Evolutionary conservation across 2,113 vertebrate genomes (phyloP).

Genomic region (Psilopsiagon aurifrons): DNA sequence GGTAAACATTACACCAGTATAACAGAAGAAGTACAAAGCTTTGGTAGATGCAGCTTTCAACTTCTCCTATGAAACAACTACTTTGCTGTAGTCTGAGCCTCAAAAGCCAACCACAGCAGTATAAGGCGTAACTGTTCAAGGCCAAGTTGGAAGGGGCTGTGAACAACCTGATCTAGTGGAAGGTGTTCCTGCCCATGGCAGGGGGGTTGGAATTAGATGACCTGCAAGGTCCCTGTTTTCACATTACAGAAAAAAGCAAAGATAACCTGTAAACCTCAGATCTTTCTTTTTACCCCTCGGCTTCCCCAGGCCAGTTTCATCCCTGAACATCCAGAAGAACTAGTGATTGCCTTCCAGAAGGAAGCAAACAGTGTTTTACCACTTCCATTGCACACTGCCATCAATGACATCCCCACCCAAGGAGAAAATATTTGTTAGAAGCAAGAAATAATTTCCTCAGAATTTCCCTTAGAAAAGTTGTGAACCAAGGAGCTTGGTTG

Average conservation of each 20-base stretch:
- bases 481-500: not conserved
- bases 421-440: not conserved
- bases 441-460: not conserved
- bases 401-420: rapidly evolving
- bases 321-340: not conserved
- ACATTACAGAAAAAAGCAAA: not conserved
- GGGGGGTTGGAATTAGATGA: not conserved
- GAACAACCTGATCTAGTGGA: not conserved
- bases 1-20: not conserved
- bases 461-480: not conserved
- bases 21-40: not conserved
- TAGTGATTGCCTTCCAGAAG: not conserved
- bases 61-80: not conserved
- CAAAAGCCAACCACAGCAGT: not conserved
- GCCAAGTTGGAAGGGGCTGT: not conserved
- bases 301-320: not conserved
- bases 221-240: not conserved
- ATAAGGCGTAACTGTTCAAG: not conserved
- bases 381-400: not conserved
- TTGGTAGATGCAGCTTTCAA: not conserved
- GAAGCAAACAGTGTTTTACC: not conserved
- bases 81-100: not conserved
- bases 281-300: not conserved
- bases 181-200: not conserved
- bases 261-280: not conserved